Conservation (phyloP, 2,113 vertebrate genomes). For the Pao palembangensis region DNA sequence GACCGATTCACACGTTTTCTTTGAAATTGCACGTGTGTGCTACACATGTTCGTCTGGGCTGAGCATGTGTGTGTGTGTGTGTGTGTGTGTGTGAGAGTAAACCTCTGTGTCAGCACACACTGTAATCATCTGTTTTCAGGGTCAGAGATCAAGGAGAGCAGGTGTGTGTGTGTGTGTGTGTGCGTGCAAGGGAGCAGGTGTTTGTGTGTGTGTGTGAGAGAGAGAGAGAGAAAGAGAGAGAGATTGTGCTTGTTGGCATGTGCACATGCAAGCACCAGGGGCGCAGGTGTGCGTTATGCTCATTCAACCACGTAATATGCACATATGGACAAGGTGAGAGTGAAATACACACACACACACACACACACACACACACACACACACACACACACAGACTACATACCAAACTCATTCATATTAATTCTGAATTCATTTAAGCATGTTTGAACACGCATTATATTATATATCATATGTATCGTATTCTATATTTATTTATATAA, state of each 20-base stretch:
- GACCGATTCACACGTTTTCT: conserved; percentile 10
- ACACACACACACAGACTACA: neutral
- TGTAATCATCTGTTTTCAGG: conserved; percentile 18
- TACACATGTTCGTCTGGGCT: neutral
- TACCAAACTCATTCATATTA: no score
- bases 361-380: neutral
- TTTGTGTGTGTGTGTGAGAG: conserved; percentile 11
- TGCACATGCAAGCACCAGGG: neutral
- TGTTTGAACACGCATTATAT: no score
- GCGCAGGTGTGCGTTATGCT: conserved; percentile 25
- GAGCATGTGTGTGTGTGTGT: neutral
- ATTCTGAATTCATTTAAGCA: no score
- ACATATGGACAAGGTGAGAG: conserved; percentile 42
- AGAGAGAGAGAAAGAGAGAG: conserved; percentile 11
- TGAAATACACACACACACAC: conserved; percentile 6
- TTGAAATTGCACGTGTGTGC: conserved; percentile 13
- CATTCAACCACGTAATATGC: conserved; percentile 50
- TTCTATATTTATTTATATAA: no score
- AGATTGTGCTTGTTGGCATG: conserved; percentile 12
- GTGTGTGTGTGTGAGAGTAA: neutral
- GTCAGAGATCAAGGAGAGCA: conserved; percentile 43
- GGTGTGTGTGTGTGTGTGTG: conserved; percentile 26
- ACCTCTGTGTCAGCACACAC: conserved; percentile 1
- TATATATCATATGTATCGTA: no score
- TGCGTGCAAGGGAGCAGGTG: conserved; percentile 39